Percentiles rank a stretch among this genome's conserved stretches.
These are phyloP conservation scores for Andricus quercusramuli DNA, from an alignment of 2,888 invertebrate species.

Conservation along the genomic window DNA sequence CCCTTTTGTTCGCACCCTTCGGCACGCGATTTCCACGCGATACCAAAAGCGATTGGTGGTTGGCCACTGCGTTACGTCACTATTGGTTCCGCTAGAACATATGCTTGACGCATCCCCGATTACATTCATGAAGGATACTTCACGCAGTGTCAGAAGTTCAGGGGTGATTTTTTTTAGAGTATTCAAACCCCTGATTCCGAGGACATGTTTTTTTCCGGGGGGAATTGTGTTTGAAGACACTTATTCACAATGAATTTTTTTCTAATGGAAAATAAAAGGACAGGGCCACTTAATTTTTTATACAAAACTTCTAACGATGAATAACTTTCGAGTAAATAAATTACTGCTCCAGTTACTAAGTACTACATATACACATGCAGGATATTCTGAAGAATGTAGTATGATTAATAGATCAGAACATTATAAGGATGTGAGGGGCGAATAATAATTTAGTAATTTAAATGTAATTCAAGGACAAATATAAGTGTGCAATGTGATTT, in stretches of 20 bases:
- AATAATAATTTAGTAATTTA: background rate
- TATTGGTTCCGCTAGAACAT: conserved; percentile 52
- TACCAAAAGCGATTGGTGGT: conserved; percentile 42
- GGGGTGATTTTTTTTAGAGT: conserved; percentile 60
- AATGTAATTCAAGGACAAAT: background rate
- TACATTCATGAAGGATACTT: conserved; percentile 37
- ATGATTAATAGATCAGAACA: background rate
- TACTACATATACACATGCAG: background rate
- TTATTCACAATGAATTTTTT: conserved; percentile 39
- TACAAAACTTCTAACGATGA: background rate
- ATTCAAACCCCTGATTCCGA: conserved; percentile 59
- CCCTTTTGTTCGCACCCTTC: conserved; percentile 39
- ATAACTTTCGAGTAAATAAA: conserved; percentile 5
- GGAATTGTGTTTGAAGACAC: conserved; percentile 29
- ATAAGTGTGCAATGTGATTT: background rate
- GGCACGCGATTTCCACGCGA: conserved; percentile 13
- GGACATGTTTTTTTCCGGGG: conserved; percentile 60
- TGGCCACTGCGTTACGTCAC: conserved; percentile 45
- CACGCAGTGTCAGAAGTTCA: conserved; percentile 50
- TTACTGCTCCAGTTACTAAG: background rate
- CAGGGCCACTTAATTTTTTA: conserved; percentile 21
- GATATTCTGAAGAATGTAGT: background rate
- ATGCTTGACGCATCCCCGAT: conserved; percentile 50
- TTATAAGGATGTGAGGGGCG: background rate
- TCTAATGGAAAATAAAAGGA: background rate